Percentiles rank a stretch among this genome's conserved stretches.
These are phyloP conservation scores for Hydrolagus colliei DNA, from an alignment of 2,797 vertebrate genomes.

Conservation along the genomic window DNA sequence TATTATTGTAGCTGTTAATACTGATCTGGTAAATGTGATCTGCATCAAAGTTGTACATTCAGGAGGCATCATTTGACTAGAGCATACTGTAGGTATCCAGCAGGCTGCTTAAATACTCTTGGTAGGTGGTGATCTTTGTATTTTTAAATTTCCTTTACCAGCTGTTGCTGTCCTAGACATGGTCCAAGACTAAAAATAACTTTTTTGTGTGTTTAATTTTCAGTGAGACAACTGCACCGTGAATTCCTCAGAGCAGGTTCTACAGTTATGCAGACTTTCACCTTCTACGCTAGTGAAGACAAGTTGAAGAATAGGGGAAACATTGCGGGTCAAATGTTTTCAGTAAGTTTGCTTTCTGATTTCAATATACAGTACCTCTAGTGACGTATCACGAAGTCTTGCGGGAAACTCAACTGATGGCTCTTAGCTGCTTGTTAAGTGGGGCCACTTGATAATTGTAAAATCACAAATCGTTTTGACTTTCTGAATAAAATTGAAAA, in stretches of 20 bases:
- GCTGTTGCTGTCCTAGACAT: neutral
- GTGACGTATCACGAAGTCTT: neutral
- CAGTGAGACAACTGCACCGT: slow-evolving; percentile 91
- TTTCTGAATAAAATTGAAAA: too few relatives aligned
- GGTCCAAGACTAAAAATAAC: neutral
- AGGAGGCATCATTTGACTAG: neutral
- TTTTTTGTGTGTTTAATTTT: slow-evolving; percentile 33
- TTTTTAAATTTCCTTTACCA: neutral
- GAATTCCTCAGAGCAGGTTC: slow-evolving; percentile 91
- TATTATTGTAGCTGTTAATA: neutral
- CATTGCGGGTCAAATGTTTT: slow-evolving; percentile 60
- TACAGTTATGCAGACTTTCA: slow-evolving; percentile 90
- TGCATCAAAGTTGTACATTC: neutral
- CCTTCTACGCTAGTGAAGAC: slow-evolving; percentile 92
- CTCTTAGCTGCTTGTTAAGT: neutral
- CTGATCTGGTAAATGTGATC: neutral
- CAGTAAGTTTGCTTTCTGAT: slow-evolving; percentile 50
- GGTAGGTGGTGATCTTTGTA: neutral
- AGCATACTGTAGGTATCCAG: neutral
- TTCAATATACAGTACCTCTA: neutral
- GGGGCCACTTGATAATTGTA: too few relatives aligned
- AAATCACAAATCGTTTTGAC: too few relatives aligned
- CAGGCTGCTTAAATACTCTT: neutral
- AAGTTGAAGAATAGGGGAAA: slow-evolving; percentile 90
- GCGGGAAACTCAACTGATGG: too few relatives aligned